Conservation (phyloP, 2,888 invertebrate genomes). For the Willowsia nigromaculata region DNA sequence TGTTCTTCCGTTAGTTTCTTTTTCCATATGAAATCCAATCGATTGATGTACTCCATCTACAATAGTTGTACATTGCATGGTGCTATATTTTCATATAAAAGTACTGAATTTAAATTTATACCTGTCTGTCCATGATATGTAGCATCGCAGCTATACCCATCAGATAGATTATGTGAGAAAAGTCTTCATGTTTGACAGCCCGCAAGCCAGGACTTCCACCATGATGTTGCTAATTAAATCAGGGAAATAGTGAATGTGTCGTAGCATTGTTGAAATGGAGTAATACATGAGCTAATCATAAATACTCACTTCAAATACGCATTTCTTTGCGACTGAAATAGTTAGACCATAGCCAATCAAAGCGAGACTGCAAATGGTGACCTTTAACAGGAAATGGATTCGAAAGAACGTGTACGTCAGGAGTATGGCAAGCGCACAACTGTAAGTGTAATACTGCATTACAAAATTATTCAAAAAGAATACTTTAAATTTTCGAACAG, state of each 20-base stretch:
- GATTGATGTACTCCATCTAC: slow-evolving; percentile 90
- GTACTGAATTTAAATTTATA: no score
- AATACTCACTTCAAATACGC: slow-evolving; percentile 82
- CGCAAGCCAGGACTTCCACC: slow-evolving; percentile 87
- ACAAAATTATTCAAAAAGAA: slow-evolving; percentile 24
- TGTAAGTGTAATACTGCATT: slow-evolving; percentile 89
- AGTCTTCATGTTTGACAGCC: slow-evolving; percentile 81
- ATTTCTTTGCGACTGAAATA: slow-evolving; percentile 84
- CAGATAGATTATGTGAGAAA: slow-evolving; percentile 88
- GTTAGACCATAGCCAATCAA: slow-evolving; percentile 86
- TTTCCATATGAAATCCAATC: slow-evolving; percentile 93
- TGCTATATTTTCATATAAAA: no score
- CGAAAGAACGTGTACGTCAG: slow-evolving; percentile 91
- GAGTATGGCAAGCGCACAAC: slow-evolving; percentile 83
- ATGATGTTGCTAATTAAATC: slow-evolving; percentile 84
- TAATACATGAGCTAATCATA: no score
- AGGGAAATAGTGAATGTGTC: slow-evolving; percentile 18
- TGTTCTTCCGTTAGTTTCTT: slow-evolving; percentile 89
- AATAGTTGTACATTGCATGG: neutral
- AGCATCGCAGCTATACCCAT: slow-evolving; percentile 88
- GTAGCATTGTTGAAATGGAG: neutral
- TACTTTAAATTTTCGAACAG: neutral
- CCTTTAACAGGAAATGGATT: slow-evolving; percentile 91
- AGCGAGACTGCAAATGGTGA: slow-evolving; percentile 85
- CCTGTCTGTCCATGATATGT: slow-evolving; percentile 92